phyloP scores from a whole-genome alignment of 2,888 invertebrate genomes.

The Dione vanillae region DNA sequence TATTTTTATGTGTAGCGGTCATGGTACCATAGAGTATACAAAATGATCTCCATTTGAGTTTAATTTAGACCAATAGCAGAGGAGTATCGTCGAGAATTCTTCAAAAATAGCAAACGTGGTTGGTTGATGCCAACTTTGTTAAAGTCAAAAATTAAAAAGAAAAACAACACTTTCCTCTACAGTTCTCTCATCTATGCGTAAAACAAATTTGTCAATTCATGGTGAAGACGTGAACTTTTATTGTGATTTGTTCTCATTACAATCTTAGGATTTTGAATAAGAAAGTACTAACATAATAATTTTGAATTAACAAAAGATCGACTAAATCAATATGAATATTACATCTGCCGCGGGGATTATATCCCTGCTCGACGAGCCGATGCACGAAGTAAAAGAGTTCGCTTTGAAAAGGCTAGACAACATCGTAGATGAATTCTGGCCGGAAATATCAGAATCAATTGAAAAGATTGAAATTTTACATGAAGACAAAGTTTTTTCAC shows the following conservation, averaged over 20 bases:
- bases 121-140: not conserved
- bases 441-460: slow-evolving; percentile 98
- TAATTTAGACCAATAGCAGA: not conserved
- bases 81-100: not conserved
- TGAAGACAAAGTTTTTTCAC: slow-evolving; percentile 94
- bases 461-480: slow-evolving; percentile 98
- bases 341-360: slow-evolving; percentile 93
- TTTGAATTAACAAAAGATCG: slow-evolving; percentile 20
- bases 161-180: not conserved
- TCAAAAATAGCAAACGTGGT: not conserved
- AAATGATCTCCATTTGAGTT: not conserved
- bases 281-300: slow-evolving; percentile 3
- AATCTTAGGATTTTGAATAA: slow-evolving; percentile 46
- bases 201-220: slow-evolving; percentile 80
- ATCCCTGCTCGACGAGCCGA: slow-evolving; percentile 96
- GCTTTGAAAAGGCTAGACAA: slow-evolving; percentile 95
- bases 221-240: slow-evolving; percentile 49
- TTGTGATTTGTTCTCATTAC: slow-evolving; percentile 53
- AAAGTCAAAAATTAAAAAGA: not conserved
- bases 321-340: slow-evolving; percentile 71
- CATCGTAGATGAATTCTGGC: slow-evolving; percentile 99
- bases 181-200: slow-evolving; percentile 52
- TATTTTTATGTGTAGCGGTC: too few species aligned
- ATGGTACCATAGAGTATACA: not conserved
- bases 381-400: slow-evolving; percentile 96